A percentile compares a stretch with the other conserved stretches of the same genome.
These are phyloP conservation scores for Drosophila arizonae DNA, from an alignment of 1,140 invertebrate genomes.

Conservation along the genomic window DNA sequence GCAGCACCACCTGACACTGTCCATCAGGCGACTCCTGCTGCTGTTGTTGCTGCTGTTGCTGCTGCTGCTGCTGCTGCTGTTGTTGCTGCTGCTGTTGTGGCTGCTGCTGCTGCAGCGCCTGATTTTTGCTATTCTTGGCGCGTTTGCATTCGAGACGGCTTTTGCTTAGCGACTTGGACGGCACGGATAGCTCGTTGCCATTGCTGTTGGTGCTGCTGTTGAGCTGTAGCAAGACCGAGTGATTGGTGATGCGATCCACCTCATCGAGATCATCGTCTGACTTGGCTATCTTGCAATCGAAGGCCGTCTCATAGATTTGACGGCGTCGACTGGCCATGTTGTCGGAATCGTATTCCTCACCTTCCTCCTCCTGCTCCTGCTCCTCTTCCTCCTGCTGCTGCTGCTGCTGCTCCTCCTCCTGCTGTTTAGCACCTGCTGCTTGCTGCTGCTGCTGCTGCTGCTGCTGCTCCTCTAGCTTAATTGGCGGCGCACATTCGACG, in stretches of 20 bases:
- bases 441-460: conserved; percentile 31
- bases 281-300: conserved; percentile 92
- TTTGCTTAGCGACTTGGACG: conserved; percentile 40
- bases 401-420: conserved; percentile 39
- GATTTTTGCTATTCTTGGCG: conserved; percentile 78
- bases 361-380: conserved; percentile 18
- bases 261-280: conserved; percentile 92
- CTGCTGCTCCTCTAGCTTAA: conserved; percentile 51
- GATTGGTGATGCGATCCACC: conserved; percentile 90
- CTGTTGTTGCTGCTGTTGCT: conserved; percentile 23
- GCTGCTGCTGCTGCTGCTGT: conserved; percentile 26
- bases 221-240: conserved; percentile 87
- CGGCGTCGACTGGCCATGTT: conserved; percentile 83
- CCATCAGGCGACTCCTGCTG: conserved; percentile 32
- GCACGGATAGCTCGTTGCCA: neutral
- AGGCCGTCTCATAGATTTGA: conserved; percentile 94
- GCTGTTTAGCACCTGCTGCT: neutral
- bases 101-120: conserved; percentile 73
- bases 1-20: conserved; percentile 51
- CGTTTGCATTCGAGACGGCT: conserved; percentile 75
- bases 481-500: conserved; percentile 82
- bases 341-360: conserved; percentile 56
- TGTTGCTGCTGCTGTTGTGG: conserved; percentile 40
- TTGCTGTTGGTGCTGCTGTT: conserved; percentile 69
- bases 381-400: conserved; percentile 26